A percentile compares a stretch with the other conserved stretches of the same genome.
Conservation (phyloP, 2,888 invertebrate genomes). For the Himalopsyche tibetana region DNA sequence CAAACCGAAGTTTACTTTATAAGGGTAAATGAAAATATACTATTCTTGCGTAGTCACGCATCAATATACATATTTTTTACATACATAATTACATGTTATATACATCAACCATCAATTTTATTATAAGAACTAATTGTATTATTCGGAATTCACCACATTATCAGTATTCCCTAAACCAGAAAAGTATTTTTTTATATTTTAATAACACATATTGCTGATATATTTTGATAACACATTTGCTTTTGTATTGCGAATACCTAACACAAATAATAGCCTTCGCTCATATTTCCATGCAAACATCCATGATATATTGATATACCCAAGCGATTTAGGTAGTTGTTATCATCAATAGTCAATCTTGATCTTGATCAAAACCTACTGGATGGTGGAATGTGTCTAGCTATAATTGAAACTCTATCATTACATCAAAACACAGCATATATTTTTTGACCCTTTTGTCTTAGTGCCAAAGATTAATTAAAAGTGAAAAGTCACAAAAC, state of each 20-base stretch:
- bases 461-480: too few relatives aligned
- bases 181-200: neutral
- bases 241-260: constrained; percentile 16
- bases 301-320: neutral
- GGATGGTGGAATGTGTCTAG: too few relatives aligned
- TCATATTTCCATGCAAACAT: neutral
- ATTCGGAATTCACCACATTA: neutral
- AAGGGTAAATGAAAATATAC: too few relatives aligned
- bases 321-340: neutral
- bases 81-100: constrained; percentile 33
- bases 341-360: neutral
- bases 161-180: constrained; percentile 1
- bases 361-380: neutral
- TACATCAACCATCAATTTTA: constrained; percentile 32
- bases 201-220: constrained; percentile 28
- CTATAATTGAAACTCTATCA: too few relatives aligned
- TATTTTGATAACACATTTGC: constrained; percentile 12
- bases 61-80: constrained; percentile 10
- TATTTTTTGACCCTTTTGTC: too few relatives aligned
- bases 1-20: too few relatives aligned
- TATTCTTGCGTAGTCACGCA: constrained; percentile 7
- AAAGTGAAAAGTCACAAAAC: too few relatives aligned
- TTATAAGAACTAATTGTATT: neutral
- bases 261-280: neutral
- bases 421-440: too few relatives aligned